Evolutionary conservation across 2,797 vertebrate genomes (phyloP).

Genomic region (Molossus alvarezi): DNA sequence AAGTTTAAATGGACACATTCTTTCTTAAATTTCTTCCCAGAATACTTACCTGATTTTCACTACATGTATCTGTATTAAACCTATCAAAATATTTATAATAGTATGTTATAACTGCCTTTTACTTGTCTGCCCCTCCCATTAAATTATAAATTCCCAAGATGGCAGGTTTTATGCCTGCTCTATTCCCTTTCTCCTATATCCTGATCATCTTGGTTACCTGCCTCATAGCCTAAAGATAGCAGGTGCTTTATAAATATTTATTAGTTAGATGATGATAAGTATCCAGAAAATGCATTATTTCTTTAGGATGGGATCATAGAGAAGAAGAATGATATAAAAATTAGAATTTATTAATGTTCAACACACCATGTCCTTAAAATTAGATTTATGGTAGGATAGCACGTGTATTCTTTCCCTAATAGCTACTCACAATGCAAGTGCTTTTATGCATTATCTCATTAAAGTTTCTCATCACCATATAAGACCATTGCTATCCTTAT

Average conservation of each 20-base stretch:
- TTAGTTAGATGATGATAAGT: constrained; percentile 2
- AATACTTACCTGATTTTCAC: not conserved
- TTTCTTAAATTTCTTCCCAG: not conserved
- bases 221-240: not conserved
- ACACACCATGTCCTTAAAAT: not conserved
- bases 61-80: not conserved
- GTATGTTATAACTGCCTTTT: not conserved
- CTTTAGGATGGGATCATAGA: not conserved
- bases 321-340: not conserved
- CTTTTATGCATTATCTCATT: not conserved
- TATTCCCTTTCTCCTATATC: not conserved
- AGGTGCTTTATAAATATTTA: not conserved
- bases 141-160: not conserved
- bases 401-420: not conserved
- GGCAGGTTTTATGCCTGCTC: not conserved
- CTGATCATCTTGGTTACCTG: not conserved
- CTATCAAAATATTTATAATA: not conserved
- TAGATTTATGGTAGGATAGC: not conserved
- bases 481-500: not conserved
- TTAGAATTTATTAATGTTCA: constrained; percentile 23
- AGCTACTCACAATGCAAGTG: not conserved
- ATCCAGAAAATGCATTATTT: not conserved
- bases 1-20: not conserved
- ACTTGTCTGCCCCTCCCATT: not conserved
- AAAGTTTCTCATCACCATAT: not conserved